phyloP scores from a whole-genome alignment of 2,797 vertebrate genomes.

The Myripristis murdjan region DNA sequence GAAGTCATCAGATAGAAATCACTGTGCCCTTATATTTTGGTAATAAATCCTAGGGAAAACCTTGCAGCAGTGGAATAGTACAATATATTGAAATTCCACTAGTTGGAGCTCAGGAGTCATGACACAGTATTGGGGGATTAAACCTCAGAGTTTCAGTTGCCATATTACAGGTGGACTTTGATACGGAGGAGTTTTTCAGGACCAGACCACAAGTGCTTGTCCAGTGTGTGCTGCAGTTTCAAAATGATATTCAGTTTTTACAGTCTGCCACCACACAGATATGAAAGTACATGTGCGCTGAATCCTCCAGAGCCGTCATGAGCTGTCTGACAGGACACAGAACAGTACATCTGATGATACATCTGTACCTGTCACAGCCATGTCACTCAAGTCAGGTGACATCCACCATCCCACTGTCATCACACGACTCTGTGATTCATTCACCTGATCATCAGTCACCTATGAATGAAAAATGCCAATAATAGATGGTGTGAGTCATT shows the following conservation, averaged over 20 bases:
- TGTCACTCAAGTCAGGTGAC: background rate
- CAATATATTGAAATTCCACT: constrained; percentile 28
- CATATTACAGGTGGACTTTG: background rate
- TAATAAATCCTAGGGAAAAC: background rate
- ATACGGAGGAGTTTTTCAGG: background rate
- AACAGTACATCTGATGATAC: constrained; percentile 4
- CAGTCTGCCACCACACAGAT: background rate
- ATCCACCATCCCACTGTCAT: background rate
- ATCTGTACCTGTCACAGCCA: constrained; percentile 2
- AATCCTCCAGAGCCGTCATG: too few species aligned
- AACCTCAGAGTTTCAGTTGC: too few species aligned
- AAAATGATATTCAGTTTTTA: background rate
- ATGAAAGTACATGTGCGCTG: background rate
- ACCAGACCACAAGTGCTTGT: constrained; percentile 47
- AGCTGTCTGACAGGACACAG: too few species aligned
- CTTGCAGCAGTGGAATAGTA: background rate
- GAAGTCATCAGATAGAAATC: too few species aligned
- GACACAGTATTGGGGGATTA: background rate
- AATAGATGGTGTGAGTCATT: too few species aligned
- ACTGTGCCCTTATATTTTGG: background rate
- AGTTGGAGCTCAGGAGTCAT: constrained; percentile 44
- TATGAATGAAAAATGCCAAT: too few species aligned
- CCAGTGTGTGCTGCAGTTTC: too few species aligned
- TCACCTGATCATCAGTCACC: background rate
- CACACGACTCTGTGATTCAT: background rate